Evolutionary conservation across 2,797 vertebrate genomes (phyloP), one percentile per base, ranked within the genome.

Genomic region (Typhlichthys eigenmanni): DNA sequence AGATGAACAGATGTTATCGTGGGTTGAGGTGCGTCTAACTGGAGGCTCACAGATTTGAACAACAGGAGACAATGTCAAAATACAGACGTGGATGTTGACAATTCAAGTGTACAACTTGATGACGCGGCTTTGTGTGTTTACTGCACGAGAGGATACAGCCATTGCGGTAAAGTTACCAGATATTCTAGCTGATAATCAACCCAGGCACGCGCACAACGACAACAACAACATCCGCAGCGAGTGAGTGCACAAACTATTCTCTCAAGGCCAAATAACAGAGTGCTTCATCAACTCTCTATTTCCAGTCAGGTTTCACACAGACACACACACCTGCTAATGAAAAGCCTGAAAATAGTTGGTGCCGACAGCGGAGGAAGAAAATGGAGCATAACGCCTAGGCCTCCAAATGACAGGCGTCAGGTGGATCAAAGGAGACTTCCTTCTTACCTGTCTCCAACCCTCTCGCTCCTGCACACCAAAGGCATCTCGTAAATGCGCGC

Each of bases 341-440:
- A 75, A 74, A 64, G 60, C 74, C 68, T 80, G 80, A 75, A 79
- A 83, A 82, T 81, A 85, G 79, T 59, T 47, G 63, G 47, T 58
- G 74, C 2, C 74, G 69, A 74, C 68, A 60, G 71, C 75, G 69
- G 71, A 62, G 38, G 72, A 71, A 69, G 24, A 29, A 79, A 84
- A 80, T 83, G 78, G 85, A 85, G 86, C 83, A 82, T 74, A 78
- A 75, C 79, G 73, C 72, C 14, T 51, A 77, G 79, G 79, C 64
- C 66, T 66, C 64, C 72, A 70, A 64, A 76, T 69, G 85, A 87
- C 83, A 78, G 71, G 57, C 70, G 60, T 4, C 69, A 66, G 66
- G 48, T 19, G 62, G 71, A 82, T 75, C 74, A 79, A 83, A 85
- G 84, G 49, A 56, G 13, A 64, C 62, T 62, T 61, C 76, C 58